Base-by-base conservation (phyloP, 2,888 invertebrate species). In the Cryptus viduatorius region DNA sequence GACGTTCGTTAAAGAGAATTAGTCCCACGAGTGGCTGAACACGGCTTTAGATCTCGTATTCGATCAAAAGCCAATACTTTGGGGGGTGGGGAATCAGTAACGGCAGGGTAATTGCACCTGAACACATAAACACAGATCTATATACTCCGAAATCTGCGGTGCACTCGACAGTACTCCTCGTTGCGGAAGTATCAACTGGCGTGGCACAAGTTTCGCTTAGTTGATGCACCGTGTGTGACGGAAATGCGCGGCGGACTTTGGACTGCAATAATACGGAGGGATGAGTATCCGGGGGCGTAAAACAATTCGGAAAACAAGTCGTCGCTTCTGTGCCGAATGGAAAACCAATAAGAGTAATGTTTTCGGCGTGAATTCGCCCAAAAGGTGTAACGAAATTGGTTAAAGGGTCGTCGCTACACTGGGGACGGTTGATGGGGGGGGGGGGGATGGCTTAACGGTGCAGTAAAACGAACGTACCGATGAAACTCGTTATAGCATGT, bases 311-410 rank as follows among this genome's bases (percentile, higher is more conserved):
- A 8, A 37, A 37, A 37, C 56, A 4, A 16, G 53, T 19, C 53
- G n/a, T 19, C 53, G 7, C 7, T 24, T 24, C 8, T 12, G 10
- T 3, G 12, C 19, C 24, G 24, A 1, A 24, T 12, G 24, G 10
- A 24, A 24, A 24, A 56, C 56, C 19, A 24, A 24, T 12, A 4
- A 53, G 19, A 19, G 19, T 37, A 24, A 24, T 56, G 56, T 4
- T 10, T 3, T 24, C 0, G 56, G 24, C 10, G 10, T 24, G 37
- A 37, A 72, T 53, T 46, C n/a, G 10, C 7, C 16, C 48, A 44
- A 46, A 53, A 75, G 12, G 44, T 50, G 46, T 75, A 31, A 83
- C 44, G 59, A 53, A 69, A 78, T 50, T 75, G 53, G 68, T 19
- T 68, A 42, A 46, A 72, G 50, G 12, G 56, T 72, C 46, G 19